Evolutionary conservation across 2,113 vertebrate genomes (phyloP).

Genomic region (Phocoena sinus): DNA sequence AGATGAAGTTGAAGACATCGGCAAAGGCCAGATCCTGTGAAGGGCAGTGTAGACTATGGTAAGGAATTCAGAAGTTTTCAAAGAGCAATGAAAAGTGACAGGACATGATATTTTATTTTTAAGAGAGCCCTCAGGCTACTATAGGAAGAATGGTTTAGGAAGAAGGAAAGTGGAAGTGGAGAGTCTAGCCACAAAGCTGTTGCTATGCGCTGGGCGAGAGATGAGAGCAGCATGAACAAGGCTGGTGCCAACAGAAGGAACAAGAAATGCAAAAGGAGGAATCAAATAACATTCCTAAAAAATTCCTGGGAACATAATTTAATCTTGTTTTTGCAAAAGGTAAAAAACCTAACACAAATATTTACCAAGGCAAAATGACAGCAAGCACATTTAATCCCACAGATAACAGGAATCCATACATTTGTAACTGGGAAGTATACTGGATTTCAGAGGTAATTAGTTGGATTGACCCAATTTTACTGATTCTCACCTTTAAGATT

Average conservation of each 20-base stretch:
- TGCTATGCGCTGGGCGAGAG: neutral
- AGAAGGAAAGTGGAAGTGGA: neutral
- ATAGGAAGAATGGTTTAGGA: neutral
- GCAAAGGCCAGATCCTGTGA: neutral
- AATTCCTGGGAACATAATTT: neutral
- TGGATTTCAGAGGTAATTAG: neutral
- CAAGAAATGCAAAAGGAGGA: neutral
- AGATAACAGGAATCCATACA: neutral
- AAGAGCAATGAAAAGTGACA: neutral
- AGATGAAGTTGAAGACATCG: neutral
- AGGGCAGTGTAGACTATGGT: neutral
- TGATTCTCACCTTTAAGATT: constrained; percentile 86
- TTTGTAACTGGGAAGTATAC: neutral
- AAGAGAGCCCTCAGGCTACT: neutral
- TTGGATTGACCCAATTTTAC: neutral
- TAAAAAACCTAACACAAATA: neutral
- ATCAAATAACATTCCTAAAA: neutral
- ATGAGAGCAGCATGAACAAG: neutral
- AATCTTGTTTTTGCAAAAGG: neutral
- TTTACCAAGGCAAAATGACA: neutral
- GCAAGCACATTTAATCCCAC: neutral
- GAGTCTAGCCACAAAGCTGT: neutral
- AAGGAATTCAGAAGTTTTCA: neutral
- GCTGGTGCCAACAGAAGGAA: neutral
- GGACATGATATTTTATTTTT: neutral